Evolutionary conservation across 2,797 vertebrate genomes (phyloP).

Genomic region (Smutsia gigantea): DNA sequence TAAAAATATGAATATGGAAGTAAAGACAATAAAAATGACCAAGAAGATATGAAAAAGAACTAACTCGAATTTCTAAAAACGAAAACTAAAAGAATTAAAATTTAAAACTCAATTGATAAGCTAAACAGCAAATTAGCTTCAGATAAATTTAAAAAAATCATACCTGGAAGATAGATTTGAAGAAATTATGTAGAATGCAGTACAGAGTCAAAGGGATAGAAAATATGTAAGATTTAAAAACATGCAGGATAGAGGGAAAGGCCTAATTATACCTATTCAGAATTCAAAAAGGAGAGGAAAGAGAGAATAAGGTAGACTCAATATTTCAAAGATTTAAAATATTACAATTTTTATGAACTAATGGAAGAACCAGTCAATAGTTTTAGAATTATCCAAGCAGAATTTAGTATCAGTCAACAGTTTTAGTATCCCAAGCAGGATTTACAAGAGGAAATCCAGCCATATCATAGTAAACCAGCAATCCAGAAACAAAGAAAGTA

Average conservation of each 20-base stretch:
- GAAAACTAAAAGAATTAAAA: not conserved
- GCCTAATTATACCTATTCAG: not conserved
- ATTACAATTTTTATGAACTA: not conserved
- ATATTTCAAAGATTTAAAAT: not conserved
- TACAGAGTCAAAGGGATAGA: not conserved
- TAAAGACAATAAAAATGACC: not conserved
- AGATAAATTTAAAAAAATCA: not conserved
- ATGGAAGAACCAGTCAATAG: not conserved
- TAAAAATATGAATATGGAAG: not conserved
- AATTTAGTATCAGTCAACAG: no score
- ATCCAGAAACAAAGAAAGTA: not conserved
- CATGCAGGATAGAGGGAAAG: not conserved
- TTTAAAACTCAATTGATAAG: not conserved
- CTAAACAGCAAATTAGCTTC: not conserved
- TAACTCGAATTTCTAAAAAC: not conserved
- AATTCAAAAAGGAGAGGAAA: not conserved
- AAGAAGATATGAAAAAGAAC: not conserved
- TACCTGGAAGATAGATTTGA: not conserved
- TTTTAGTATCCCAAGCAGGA: not conserved
- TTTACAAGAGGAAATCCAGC: not conserved
- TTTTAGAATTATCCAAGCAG: conserved; percentile 4
- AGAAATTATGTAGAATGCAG: not conserved
- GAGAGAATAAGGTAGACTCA: not conserved
- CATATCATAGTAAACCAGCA: not conserved
- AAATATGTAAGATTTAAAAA: not conserved